phyloP scores from a whole-genome alignment of 2,113 vertebrate species.

The Todiramphus saurophagus region DNA sequence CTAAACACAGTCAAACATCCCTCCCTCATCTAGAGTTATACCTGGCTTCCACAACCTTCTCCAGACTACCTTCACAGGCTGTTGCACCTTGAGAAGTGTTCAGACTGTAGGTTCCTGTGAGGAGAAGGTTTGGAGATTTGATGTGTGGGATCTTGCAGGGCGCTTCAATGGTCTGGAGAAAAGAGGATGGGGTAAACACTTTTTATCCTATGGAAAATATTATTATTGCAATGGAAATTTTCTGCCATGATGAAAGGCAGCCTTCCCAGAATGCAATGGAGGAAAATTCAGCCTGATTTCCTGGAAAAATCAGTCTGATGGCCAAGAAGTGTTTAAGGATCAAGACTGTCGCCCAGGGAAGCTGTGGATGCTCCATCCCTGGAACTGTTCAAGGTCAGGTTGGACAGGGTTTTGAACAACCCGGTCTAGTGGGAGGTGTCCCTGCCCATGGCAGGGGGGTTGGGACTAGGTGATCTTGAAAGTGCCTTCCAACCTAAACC shows the following conservation, averaged over 20 bases:
- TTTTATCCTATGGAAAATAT: not conserved
- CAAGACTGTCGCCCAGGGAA: not conserved
- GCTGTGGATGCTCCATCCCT: not conserved
- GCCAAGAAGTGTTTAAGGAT: not conserved
- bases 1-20: not conserved
- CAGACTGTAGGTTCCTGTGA: fast-evolving
- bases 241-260: not conserved
- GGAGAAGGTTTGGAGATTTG: not conserved
- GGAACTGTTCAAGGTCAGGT: not conserved
- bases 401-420: not conserved
- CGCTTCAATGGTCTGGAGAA: not conserved
- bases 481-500: not conserved
- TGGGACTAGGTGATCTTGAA: not conserved
- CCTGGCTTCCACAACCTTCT: not conserved
- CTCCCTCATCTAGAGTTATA: not conserved
- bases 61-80: not conserved
- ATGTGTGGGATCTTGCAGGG: too few species aligned
- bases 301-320: not conserved
- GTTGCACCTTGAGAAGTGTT: not conserved
- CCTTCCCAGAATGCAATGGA: not conserved
- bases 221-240: not conserved
- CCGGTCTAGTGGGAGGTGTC: not conserved
- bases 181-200: fast-evolving
- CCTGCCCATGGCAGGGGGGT: not conserved
- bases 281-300: not conserved